Base-by-base conservation (phyloP, 1,140 invertebrate genomes). In the Probaryconus sp. region DNA sequence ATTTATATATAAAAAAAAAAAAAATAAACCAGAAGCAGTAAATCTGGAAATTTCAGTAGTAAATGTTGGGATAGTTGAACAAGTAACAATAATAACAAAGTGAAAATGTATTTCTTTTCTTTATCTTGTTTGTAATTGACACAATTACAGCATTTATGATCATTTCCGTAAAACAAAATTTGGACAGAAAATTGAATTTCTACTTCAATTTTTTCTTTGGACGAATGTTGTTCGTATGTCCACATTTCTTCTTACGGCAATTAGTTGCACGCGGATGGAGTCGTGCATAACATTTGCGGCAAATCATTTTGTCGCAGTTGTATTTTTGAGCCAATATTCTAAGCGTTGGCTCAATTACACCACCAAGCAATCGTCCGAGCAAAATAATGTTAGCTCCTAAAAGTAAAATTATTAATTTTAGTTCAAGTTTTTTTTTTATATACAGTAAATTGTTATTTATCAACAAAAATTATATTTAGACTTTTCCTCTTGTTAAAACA, bases 181-280 rank as follows among this genome's bases (percentile, higher is more conserved):
- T 24, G n/a, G n/a, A n/a, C n/a, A 6, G 51, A 7, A 4, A 24
- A 45, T 31, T 3, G 3, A 53, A 42, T 45, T 77, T 93, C 89
- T 97, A 97, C 93, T 99, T 99, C 88, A 99, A 89, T 95, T 99
- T 99, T 97, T 99, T 99, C 91, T 99, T 99, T 81, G 98, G 97
- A 83, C 98, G 93, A 83, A 99, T 92, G 88, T 99, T 98, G 90
- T 98, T 99, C 69, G 97, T 99, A 89, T 99, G 98, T 65, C 98
- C 98, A 90, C 98, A 99, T 88, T 99, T 99, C 89, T 96, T 97
- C 89, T 99, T 99, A 69, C 98, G 94, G 88, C 98, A 99, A 88
- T 99, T 99, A 53, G 97, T 99, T 13, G 98, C 98, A 89, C 97
- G 91, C 53, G 96, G 98, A 87, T 99, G 98, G 76, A 99, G 94